Conservation (phyloP, 2,888 invertebrate genomes). For the Acrobasis suavella region DNA sequence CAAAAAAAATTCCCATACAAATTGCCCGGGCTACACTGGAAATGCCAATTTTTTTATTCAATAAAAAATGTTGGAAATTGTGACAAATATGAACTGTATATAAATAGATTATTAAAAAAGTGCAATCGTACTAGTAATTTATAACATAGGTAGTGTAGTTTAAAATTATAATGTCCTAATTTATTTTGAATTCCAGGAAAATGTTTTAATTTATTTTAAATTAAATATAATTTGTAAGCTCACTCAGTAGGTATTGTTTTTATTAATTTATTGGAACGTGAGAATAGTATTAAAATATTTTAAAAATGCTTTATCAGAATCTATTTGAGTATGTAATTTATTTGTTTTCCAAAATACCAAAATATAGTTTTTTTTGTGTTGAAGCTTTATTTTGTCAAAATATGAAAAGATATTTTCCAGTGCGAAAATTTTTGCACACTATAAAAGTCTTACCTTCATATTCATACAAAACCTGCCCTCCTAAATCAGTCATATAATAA, state of each 20-base stretch:
- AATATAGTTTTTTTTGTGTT: no score
- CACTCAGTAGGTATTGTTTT: conserved; percentile 4
- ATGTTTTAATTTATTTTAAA: conserved; percentile 35
- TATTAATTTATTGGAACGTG: background rate
- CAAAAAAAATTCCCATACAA: no score
- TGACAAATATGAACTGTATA: conserved; percentile 41
- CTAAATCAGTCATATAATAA: no score
- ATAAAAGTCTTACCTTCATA: no score
- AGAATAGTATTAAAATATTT: background rate
- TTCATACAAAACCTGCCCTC: no score
- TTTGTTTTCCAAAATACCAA: conserved; percentile 23
- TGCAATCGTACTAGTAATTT: conserved; percentile 69
- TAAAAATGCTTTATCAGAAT: conserved; percentile 7
- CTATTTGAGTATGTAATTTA: conserved; percentile 33
- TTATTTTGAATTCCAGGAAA: conserved; percentile 36
- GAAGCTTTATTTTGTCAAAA: no score
- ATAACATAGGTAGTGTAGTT: conserved; percentile 25
- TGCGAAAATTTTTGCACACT: no score
- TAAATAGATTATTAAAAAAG: conserved; percentile 62
- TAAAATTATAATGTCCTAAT: conserved; percentile 23
- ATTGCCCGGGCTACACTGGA: no score
- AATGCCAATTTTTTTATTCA: no score
- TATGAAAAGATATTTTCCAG: no score
- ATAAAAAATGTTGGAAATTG: conserved; percentile 26
- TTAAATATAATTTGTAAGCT: conserved; percentile 28